Base-by-base conservation (phyloP, 2,113 vertebrate species). In the Oenanthe oenanthe region DNA sequence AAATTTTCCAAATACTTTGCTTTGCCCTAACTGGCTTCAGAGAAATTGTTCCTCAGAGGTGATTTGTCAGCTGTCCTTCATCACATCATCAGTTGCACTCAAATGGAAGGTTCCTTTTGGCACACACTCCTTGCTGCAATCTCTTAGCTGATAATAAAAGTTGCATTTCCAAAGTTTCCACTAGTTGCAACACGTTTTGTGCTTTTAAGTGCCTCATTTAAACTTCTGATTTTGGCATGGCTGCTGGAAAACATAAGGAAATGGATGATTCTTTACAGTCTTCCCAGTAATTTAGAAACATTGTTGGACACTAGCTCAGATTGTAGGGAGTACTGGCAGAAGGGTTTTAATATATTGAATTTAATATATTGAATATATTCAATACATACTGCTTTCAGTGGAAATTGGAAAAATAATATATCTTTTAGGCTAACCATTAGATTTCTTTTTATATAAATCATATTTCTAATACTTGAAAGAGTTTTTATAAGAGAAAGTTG, bases 31-130 rank as follows among this genome's bases (percentile, higher is more conserved):
- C 4, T 71, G 32, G 57, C 36, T 79, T 82, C 29, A 43, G 25
- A 65, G 3, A 81, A 92, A 34, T 29, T 84, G 21, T 47, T 87
- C 45, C n/a, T 71, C 22, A 78, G 53, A 92, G 14, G 34, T 0
- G 5, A 56, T 74, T 85, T 89, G 73, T 94, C 85, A 88, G 22
- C 50, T 88, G n/a, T 92, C 48, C 78, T 85, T 96, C 89, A 82
- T 77, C 77, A 74, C 50, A 88, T 76, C 58, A 61, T 82, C 66
- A 38, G 20, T 26, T 82, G 54, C 12, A 40, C 31, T 85, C 40
- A 67, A 71, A 67, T 48, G 21, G 26, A 89, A 87, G 19, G 14
- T 24, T 89, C 48, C 31, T 94, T 71, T 92, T 91, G 87, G 70
- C 77, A 73, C 20, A 50, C 20, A 36, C 5, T 79, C 48, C 1